These are phyloP conservation scores for Pristionchus japonicus DNA, from an alignment of 2,888 invertebrate species.

Conservation along the genomic window DNA sequence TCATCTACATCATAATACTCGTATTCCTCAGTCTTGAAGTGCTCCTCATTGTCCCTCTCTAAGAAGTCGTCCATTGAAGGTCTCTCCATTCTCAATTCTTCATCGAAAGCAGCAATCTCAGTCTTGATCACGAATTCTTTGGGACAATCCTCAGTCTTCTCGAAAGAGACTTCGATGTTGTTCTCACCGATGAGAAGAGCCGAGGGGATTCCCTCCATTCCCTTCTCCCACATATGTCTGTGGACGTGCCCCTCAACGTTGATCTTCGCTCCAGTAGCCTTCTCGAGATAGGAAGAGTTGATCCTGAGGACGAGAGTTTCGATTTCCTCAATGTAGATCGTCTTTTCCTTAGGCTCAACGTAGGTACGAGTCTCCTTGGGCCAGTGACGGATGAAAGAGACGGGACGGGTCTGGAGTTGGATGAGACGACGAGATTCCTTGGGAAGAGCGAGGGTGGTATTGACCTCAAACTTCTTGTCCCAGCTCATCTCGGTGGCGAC, in stretches of 20 bases:
- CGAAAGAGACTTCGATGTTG: constrained; percentile 56
- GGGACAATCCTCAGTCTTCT: constrained; percentile 48
- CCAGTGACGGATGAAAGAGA: constrained; percentile 61
- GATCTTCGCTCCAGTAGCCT: constrained; percentile 54
- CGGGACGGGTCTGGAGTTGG: constrained; percentile 63
- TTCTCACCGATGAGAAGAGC: constrained; percentile 58
- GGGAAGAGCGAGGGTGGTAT: constrained; percentile 52
- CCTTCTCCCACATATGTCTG: constrained; percentile 52
- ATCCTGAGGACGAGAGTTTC: constrained; percentile 51
- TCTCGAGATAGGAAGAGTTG: constrained; percentile 47
- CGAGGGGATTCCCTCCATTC: constrained; percentile 36
- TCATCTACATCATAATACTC: constrained; percentile 46
- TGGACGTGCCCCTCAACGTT: constrained; percentile 55
- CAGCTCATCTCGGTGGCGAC: constrained; percentile 49
- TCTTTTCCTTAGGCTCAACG: constrained; percentile 64
- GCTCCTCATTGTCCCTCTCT: constrained; percentile 49
- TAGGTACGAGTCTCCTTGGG: constrained; percentile 55
- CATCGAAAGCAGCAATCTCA: constrained; percentile 45
- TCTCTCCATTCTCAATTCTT: constrained; percentile 47
- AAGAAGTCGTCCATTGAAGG: constrained; percentile 52
- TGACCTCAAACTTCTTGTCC: constrained; percentile 53
- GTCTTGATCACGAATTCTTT: constrained; percentile 32
- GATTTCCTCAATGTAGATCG: constrained; percentile 57
- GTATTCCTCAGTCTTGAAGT: constrained; percentile 46
- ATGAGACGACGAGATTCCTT: constrained; percentile 54